Evolutionary conservation across 1,140 invertebrate species (phyloP).

Genomic region (Orchestia grillus): DNA sequence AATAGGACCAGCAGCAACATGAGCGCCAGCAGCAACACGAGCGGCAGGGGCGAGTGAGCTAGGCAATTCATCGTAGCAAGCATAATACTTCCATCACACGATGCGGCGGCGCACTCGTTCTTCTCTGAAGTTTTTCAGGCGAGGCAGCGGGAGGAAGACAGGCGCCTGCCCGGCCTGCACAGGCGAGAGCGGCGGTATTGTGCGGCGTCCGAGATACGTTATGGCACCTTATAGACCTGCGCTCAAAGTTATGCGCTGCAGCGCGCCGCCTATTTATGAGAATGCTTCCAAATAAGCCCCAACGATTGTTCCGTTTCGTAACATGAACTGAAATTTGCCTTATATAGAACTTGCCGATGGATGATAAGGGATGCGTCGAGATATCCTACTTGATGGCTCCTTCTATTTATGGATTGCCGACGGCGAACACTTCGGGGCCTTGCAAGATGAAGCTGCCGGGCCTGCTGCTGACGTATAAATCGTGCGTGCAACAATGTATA

Average conservation of each 20-base stretch:
- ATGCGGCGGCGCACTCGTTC: not conserved
- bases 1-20: not conserved
- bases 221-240: slow-evolving; percentile 46
- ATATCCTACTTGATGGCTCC: not conserved
- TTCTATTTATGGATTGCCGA: not conserved
- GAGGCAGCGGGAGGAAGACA: not conserved
- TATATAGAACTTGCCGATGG: slow-evolving; percentile 6
- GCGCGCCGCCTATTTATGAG: not conserved
- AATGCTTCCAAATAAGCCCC: slow-evolving; percentile 37
- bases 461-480: not conserved
- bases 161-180: too few species aligned
- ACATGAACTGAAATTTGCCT: slow-evolving; percentile 5
- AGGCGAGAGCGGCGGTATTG: not conserved
- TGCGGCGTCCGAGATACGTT: not conserved
- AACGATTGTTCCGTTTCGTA: slow-evolving; percentile 4
- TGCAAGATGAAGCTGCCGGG: not conserved
- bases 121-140: not conserved
- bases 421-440: not conserved
- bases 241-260: slow-evolving; percentile 10
- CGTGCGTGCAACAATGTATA: not conserved
- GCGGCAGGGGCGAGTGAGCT: too few species aligned
- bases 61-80: not conserved
- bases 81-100: not conserved
- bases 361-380: slow-evolving; percentile 4
- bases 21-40: not conserved